Evolutionary conservation across 2,113 vertebrate species (phyloP).

Genomic region (Eublepharis macularius): DNA sequence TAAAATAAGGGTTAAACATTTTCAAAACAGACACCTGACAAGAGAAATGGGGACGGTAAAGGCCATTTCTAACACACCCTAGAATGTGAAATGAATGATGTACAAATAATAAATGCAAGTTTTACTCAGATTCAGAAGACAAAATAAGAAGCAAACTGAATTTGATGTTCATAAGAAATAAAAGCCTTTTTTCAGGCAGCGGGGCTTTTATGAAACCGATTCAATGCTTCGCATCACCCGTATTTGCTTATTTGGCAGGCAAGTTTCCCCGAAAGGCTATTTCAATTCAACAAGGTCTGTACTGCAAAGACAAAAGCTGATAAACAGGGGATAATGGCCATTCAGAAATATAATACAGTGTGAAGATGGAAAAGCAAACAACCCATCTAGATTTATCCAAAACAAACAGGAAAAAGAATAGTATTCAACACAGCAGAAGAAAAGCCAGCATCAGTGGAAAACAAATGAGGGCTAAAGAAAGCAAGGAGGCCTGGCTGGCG

Average conservation of each 20-base stretch:
- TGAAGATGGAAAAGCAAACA: constrained; percentile 55
- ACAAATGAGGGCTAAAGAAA: constrained; percentile 33
- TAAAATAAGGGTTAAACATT: not conserved
- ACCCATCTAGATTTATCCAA: constrained; percentile 13
- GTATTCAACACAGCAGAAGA: constrained; percentile 21
- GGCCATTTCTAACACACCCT: not conserved
- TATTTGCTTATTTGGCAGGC: constrained; percentile 61
- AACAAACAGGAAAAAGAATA: constrained; percentile 34
- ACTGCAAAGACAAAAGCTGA: constrained; percentile 52
- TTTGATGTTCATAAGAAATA: constrained; percentile 16
- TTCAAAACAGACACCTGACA: not conserved
- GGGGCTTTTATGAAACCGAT: constrained; percentile 49
- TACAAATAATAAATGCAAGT: not conserved
- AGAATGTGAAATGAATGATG: not conserved
- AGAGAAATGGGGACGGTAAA: constrained; percentile 23
- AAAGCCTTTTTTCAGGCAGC: constrained; percentile 2
- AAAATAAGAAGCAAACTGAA: constrained; percentile 17
- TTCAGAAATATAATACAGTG: constrained; percentile 20
- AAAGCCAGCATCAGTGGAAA: constrained; percentile 13
- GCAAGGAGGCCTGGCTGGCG: not conserved
- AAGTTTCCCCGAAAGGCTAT: constrained; percentile 44
- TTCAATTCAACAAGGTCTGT: constrained; percentile 49
- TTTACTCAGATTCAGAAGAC: not conserved
- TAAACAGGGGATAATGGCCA: constrained; percentile 44
- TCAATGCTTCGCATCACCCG: constrained; percentile 20